Percentiles rank a stretch among this genome's conserved stretches.
Conservation (phyloP, 2,888 invertebrate species). For the Chydorus sphaericus region DNA sequence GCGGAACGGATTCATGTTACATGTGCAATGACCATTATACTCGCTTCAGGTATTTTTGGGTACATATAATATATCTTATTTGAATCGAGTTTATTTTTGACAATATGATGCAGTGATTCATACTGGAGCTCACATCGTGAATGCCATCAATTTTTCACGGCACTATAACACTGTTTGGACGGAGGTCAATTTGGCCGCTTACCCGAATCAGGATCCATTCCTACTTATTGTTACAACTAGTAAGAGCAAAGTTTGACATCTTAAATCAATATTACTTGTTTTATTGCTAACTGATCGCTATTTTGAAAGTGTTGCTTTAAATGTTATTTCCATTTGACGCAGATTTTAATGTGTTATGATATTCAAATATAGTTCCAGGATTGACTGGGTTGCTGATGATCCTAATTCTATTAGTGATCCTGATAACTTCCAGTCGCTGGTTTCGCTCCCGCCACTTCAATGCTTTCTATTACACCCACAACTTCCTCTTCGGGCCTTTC, state of each 20-base stretch:
- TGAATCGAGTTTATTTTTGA: neutral
- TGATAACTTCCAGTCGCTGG: conserved; percentile 32
- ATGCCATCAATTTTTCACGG: conserved; percentile 40
- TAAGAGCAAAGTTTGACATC: neutral
- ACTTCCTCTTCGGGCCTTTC: conserved; percentile 34
- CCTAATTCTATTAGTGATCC: conserved; percentile 33
- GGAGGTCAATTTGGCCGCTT: conserved; percentile 37
- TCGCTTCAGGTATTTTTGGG: conserved; percentile 35
- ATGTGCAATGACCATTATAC: conserved; percentile 35
- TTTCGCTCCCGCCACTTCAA: conserved; percentile 36
- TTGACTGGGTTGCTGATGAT: conserved; percentile 37
- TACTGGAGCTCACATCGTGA: conserved; percentile 38
- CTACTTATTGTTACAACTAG: neutral
- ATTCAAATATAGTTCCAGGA: conserved; percentile 25
- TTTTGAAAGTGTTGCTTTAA: no score
- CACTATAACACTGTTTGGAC: conserved; percentile 32
- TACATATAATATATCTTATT: neutral
- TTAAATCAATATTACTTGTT: neutral
- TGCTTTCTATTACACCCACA: conserved; percentile 40
- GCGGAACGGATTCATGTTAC: conserved; percentile 40
- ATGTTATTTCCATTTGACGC: no score
- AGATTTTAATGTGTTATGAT: neutral
- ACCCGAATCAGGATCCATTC: conserved; percentile 24
- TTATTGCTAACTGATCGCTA: no score
- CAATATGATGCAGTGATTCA: conserved; percentile 34